phyloP scores from a whole-genome alignment of 2,113 vertebrate species.

The Scomber japonicus region DNA sequence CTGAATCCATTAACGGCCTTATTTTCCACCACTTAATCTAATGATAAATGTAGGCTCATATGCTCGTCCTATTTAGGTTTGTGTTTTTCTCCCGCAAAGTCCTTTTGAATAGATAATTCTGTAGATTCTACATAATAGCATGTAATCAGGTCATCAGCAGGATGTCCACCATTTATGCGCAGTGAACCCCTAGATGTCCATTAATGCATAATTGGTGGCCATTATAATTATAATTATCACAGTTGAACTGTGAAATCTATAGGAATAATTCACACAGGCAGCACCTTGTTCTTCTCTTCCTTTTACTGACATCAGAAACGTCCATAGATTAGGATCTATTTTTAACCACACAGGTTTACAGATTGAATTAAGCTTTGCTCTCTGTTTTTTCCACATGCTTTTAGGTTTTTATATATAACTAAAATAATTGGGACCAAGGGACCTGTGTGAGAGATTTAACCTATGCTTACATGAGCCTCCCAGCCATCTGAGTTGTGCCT shows the following conservation, averaged over 20 bases:
- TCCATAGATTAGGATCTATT: constrained; percentile 2
- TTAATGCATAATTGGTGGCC: constrained; percentile 53
- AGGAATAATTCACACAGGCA: not conserved
- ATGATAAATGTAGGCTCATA: constrained; percentile 39
- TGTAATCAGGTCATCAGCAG: constrained; percentile 57
- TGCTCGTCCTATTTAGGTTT: constrained; percentile 25
- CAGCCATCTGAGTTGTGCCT: constrained; percentile 20
- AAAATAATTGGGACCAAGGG: not conserved
- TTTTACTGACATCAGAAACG: not conserved
- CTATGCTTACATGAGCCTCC: constrained; percentile 6
- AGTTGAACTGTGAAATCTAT: constrained; percentile 31
- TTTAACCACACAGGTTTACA: not conserved
- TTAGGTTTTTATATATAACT: not conserved
- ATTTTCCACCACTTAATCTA: constrained; percentile 47
- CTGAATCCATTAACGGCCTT: constrained; percentile 58
- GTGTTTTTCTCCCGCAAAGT: constrained; percentile 23
- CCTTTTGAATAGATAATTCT: constrained; percentile 29
- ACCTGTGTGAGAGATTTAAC: constrained; percentile 25
- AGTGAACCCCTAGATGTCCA: constrained; percentile 37
- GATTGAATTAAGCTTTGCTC: not conserved
- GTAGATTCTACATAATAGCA: constrained; percentile 37
- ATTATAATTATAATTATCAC: constrained; percentile 44
- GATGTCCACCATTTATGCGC: constrained; percentile 25
- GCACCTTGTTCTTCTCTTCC: not conserved
- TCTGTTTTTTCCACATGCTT: not conserved